Conservation (phyloP, 2,888 invertebrate genomes). For the Dolomedes plantarius region DNA sequence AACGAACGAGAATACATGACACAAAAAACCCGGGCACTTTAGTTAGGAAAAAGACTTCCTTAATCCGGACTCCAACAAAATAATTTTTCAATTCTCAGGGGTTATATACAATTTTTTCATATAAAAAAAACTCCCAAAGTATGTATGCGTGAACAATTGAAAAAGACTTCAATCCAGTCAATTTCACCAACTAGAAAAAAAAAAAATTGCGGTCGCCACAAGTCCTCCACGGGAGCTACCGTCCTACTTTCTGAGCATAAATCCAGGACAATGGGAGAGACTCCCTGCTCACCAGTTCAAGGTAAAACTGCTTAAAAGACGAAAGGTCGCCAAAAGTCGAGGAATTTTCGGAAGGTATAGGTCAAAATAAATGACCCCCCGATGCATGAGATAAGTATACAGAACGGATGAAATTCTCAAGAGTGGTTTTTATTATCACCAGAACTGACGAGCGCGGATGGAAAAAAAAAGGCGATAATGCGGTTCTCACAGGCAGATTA, state of each 20-base stretch:
- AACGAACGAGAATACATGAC: too few relatives aligned
- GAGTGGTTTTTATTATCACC: background rate
- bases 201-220: background rate
- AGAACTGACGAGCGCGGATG: too few relatives aligned
- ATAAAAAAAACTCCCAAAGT: background rate
- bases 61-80: background rate
- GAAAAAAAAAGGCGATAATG: too few relatives aligned
- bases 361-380: conserved; percentile 52
- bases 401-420: background rate
- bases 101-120: too few relatives aligned
- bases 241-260: background rate
- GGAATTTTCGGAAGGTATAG: background rate
- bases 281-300: background rate
- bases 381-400: conserved; percentile 53
- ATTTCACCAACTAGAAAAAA: background rate
- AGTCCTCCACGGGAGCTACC: background rate
- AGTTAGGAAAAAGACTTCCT: background rate
- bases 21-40: too few relatives aligned
- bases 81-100: background rate
- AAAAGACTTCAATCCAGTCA: background rate
- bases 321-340: conserved; percentile 1
- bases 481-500: too few relatives aligned
- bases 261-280: background rate
- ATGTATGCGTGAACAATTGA: background rate
- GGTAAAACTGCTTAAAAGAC: background rate